phyloP scores from a whole-genome alignment of 1,140 invertebrate genomes.

The Macrotrachela quadricornifera region DNA sequence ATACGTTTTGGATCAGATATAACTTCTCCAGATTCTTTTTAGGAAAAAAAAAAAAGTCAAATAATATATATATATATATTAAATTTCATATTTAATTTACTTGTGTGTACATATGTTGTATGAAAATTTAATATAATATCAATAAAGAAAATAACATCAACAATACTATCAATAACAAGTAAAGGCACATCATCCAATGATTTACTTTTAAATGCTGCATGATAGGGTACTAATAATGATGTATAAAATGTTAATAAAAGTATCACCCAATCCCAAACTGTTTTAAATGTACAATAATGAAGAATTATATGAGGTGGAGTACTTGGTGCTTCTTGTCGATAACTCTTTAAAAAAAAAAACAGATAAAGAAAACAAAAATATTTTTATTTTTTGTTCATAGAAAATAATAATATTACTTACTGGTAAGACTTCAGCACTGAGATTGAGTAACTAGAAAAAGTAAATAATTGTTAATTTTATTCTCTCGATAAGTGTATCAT shows the following conservation, averaged over 20 bases:
- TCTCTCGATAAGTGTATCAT: background rate
- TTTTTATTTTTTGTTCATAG: background rate
- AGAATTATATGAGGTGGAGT: conserved; percentile 94
- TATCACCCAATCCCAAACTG: conserved; percentile 99
- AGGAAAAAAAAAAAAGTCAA: background rate
- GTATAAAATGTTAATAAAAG: conserved; percentile 98
- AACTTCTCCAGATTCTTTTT: conserved; percentile 35
- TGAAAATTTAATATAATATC: conserved; percentile 99
- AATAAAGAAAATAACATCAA: conserved; percentile 99
- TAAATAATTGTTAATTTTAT: background rate
- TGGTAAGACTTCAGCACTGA: conserved; percentile 86
- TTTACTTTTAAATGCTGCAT: conserved; percentile 98
- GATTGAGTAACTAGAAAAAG: conserved; percentile 64
- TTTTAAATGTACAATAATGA: conserved; percentile 95
- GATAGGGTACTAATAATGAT: conserved; percentile 99
- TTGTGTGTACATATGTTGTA: conserved; percentile 94
- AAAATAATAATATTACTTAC: conserved; percentile 34
- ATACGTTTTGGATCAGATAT: conserved; percentile 92
- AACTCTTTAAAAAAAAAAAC: conserved; percentile 22
- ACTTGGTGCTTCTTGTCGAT: conserved; percentile 96
- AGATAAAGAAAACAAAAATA: no score
- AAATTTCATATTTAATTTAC: conserved; percentile 39
- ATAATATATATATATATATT: no score
- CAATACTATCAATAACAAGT: conserved; percentile 65
- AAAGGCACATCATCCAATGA: conserved; percentile 92